These are phyloP conservation scores for Picathartes gymnocephalus DNA, from an alignment of 2,113 vertebrate genomes.

Conservation along the genomic window DNA sequence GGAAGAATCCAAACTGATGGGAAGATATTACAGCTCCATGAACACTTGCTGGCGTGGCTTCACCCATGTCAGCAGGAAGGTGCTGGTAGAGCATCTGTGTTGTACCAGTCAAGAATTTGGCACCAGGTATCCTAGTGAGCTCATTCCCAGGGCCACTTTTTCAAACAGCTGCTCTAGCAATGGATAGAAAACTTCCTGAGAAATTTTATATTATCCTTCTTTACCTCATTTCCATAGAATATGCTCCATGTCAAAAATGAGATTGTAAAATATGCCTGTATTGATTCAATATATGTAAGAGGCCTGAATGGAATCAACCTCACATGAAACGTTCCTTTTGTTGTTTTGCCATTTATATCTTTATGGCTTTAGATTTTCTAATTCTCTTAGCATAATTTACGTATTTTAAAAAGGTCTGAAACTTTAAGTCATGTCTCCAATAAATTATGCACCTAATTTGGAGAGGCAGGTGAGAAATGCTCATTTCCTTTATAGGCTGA, in stretches of 20 bases:
- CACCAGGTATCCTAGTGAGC: neutral
- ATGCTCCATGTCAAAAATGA: neutral
- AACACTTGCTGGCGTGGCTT: fast-evolving
- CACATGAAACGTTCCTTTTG: fast-evolving
- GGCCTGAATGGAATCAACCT: neutral
- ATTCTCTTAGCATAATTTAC: neutral
- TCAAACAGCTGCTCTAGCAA: neutral
- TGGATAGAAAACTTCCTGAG: neutral
- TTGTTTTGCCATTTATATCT: neutral
- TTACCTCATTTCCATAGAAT: neutral
- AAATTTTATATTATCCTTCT: neutral
- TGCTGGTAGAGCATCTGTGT: neutral
- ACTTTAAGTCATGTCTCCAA: neutral
- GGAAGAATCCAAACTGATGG: neutral
- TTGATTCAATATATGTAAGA: neutral
- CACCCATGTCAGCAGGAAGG: neutral
- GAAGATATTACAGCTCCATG: neutral
- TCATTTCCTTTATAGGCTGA: neutral
- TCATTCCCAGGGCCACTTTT: neutral
- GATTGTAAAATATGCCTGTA: neutral
- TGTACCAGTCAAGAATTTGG: neutral
- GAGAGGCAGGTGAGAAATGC: neutral
- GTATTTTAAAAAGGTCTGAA: neutral
- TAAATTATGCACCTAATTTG: neutral
- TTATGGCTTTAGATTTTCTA: neutral